Evolutionary conservation across 2,888 invertebrate species (phyloP).

Genomic region (Hetaerina titia): DNA sequence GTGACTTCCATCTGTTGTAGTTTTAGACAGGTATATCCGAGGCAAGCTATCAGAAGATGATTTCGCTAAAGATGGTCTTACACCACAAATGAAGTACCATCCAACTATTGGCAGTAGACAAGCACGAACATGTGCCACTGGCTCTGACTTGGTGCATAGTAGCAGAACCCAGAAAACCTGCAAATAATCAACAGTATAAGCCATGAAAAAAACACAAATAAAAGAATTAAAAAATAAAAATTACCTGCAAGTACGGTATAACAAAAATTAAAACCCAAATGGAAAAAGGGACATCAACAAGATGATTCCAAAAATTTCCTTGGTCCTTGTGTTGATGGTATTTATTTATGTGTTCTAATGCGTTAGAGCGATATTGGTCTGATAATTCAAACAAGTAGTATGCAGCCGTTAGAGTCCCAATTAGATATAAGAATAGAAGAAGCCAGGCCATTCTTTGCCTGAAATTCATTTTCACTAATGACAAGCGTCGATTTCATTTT

Average conservation of each 20-base stretch:
- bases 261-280: conserved; percentile 55
- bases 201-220: background rate
- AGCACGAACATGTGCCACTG: conserved; percentile 50
- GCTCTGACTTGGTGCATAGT: conserved; percentile 54
- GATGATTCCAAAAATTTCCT: conserved; percentile 58
- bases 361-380: conserved; percentile 40
- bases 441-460: conserved; percentile 64
- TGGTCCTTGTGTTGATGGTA: conserved; percentile 41
- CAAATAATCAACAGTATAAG: background rate
- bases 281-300: conserved; percentile 47
- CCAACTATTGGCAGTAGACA: conserved; percentile 45
- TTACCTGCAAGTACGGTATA: conserved; percentile 52
- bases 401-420: conserved; percentile 21
- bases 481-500: background rate
- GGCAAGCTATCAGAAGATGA: conserved; percentile 28
- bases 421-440: conserved; percentile 50
- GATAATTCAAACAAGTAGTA: conserved; percentile 56
- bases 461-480: conserved; percentile 45
- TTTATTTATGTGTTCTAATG: conserved; percentile 53
- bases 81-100: conserved; percentile 60
- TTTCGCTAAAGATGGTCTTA: conserved; percentile 9
- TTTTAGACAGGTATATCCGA: conserved; percentile 7
- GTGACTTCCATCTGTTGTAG: conserved; percentile 19
- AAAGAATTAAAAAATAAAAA: background rate
- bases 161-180: conserved; percentile 53